phyloP scores from a whole-genome alignment of 2,888 invertebrate genomes.

The Dysmachus trigonus region DNA sequence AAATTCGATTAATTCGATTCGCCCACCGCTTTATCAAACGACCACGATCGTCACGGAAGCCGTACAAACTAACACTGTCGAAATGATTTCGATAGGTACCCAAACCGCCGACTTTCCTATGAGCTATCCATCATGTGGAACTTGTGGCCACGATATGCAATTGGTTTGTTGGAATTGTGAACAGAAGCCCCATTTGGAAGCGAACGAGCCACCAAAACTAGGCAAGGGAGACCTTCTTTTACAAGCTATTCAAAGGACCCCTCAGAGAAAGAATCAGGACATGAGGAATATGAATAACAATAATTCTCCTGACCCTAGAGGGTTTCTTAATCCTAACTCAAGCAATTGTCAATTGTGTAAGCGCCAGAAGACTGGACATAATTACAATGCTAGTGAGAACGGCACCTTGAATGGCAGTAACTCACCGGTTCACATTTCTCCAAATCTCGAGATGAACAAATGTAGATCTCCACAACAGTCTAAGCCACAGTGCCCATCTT shows the following conservation, averaged over 20 bases:
- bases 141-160: constrained; percentile 62
- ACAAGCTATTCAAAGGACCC: constrained; percentile 68
- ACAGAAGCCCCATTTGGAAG: constrained; percentile 14
- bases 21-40: constrained; percentile 54
- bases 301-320: constrained; percentile 48
- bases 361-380: constrained; percentile 64
- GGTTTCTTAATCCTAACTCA: constrained; percentile 35
- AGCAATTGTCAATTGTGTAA: constrained; percentile 63
- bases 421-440: background rate
- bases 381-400: constrained; percentile 52
- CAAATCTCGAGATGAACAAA: background rate
- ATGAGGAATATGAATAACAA: constrained; percentile 59
- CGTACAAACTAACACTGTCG: constrained; percentile 55
- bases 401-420: background rate
- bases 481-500: background rate
- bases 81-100: constrained; percentile 64
- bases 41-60: constrained; percentile 52
- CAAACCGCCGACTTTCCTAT: constrained; percentile 57
- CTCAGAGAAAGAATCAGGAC: constrained; percentile 61
- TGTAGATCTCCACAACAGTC: background rate
- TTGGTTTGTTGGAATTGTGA: constrained; percentile 60
- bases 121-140: constrained; percentile 52
- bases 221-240: constrained; percentile 68
- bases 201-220: constrained; percentile 55
- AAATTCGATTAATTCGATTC: constrained; percentile 54